phyloP scores from a whole-genome alignment of 2,113 vertebrate genomes.

The Psettodes erumei region DNA sequence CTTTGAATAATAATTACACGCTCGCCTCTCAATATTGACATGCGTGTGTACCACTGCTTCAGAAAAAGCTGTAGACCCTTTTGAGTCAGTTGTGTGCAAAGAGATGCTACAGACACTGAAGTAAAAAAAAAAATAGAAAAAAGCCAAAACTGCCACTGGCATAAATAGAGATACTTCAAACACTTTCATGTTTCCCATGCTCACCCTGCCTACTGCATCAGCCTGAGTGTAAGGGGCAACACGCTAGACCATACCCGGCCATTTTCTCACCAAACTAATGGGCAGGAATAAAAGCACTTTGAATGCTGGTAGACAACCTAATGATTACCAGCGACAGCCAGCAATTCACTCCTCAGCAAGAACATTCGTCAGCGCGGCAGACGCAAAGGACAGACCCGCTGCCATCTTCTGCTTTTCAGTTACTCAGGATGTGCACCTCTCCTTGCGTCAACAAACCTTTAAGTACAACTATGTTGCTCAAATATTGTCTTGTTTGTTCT shows the following conservation, averaged over 20 bases:
- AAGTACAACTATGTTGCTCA: constrained; percentile 37
- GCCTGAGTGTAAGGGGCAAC: constrained; percentile 48
- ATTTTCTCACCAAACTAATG: constrained; percentile 82
- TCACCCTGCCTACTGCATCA: constrained; percentile 58
- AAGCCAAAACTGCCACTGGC: constrained; percentile 55
- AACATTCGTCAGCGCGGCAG: constrained; percentile 76
- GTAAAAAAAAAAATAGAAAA: constrained; percentile 7
- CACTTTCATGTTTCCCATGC: constrained; percentile 60
- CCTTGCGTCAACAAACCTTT: constrained; percentile 44
- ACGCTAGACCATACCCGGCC: constrained; percentile 58
- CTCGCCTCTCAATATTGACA: constrained; percentile 71
- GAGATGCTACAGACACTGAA: constrained; percentile 45
- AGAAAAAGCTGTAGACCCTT: constrained; percentile 49
- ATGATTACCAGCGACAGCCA: constrained; percentile 82
- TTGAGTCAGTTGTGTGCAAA: constrained; percentile 55
- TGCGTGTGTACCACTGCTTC: constrained; percentile 49
- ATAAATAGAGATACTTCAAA: constrained; percentile 66
- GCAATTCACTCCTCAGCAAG: constrained; percentile 79
- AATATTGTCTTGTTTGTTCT: constrained; percentile 42
- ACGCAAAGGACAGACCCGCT: constrained; percentile 65
- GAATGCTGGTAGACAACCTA: constrained; percentile 77
- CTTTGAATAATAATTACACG: constrained; percentile 76
- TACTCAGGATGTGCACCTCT: constrained; percentile 24
- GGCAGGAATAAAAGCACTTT: constrained; percentile 81
- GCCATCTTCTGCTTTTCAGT: constrained; percentile 47